Conservation (phyloP, 2,888 invertebrate species). For the Vanessa cardui region DNA sequence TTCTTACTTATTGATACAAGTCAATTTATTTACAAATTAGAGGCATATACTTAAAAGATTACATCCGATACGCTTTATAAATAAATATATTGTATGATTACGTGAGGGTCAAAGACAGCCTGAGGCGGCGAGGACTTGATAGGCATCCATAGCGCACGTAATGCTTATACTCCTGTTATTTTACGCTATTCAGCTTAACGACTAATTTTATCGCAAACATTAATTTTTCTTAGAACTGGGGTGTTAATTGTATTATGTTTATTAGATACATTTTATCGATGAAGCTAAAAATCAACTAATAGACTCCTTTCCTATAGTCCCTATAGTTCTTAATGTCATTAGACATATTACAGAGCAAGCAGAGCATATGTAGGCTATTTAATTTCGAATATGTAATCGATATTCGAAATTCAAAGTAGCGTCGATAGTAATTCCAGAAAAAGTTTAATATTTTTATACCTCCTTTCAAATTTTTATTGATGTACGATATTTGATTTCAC, state of each 20-base stretch:
- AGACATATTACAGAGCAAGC: too few relatives aligned
- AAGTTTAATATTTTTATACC: not conserved
- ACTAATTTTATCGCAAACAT: constrained; percentile 35
- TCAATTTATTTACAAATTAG: not conserved
- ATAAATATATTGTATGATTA: constrained; percentile 15
- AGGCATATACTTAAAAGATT: not conserved
- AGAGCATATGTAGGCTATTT: too few relatives aligned
- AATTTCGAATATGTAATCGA: too few relatives aligned
- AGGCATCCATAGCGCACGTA: constrained; percentile 46
- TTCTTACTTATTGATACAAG: too few relatives aligned
- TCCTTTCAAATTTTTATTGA: constrained; percentile 16
- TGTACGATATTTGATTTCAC: constrained; percentile 16
- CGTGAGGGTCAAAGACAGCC: constrained; percentile 48
- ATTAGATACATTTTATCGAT: too few relatives aligned
- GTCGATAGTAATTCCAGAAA: too few relatives aligned
- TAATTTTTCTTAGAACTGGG: too few relatives aligned
- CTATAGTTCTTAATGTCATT: too few relatives aligned
- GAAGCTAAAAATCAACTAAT: too few relatives aligned
- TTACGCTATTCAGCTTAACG: constrained; percentile 58
- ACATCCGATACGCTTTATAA: constrained; percentile 1
- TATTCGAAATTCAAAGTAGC: too few relatives aligned
- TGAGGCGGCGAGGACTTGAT: constrained; percentile 43
- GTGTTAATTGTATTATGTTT: too few relatives aligned
- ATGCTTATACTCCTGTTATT: constrained; percentile 63
- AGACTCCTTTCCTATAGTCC: too few relatives aligned